Conservation (phyloP, 2,888 invertebrate species). For the Idaea biselata region DNA sequence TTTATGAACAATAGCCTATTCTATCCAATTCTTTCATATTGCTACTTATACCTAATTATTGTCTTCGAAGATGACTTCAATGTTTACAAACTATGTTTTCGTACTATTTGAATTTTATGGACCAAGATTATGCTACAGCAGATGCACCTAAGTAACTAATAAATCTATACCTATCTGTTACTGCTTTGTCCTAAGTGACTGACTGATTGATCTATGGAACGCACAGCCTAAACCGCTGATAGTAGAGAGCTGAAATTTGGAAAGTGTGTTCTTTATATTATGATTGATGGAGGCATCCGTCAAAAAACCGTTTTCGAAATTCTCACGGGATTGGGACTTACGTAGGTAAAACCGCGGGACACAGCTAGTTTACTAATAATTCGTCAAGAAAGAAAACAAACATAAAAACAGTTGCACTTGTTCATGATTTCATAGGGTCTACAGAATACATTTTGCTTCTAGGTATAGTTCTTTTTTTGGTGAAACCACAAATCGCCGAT, state of each 20-base stretch:
- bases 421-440: not conserved
- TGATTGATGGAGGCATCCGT: too few relatives aligned
- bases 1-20: not conserved
- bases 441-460: conserved; percentile 21
- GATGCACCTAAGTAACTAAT: not conserved
- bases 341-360: too few relatives aligned
- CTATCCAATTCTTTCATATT: not conserved
- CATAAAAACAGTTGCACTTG: not conserved
- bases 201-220: too few relatives aligned
- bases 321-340: too few relatives aligned
- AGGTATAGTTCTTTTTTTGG: conserved; percentile 3
- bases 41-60: not conserved
- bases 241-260: too few relatives aligned
- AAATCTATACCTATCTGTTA: too few relatives aligned
- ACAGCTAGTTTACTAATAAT: not conserved
- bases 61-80: not conserved
- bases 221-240: too few relatives aligned
- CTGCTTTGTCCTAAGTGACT: too few relatives aligned
- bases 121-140: not conserved
- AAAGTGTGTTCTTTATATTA: too few relatives aligned
- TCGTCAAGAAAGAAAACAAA: not conserved
- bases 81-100: not conserved
- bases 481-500: conserved; percentile 33
- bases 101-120: not conserved
- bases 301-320: too few relatives aligned